Percentiles rank a stretch among this genome's conserved stretches.
Conservation (phyloP, 2,888 invertebrate genomes). For the Mimumesa dahlbomi region DNA sequence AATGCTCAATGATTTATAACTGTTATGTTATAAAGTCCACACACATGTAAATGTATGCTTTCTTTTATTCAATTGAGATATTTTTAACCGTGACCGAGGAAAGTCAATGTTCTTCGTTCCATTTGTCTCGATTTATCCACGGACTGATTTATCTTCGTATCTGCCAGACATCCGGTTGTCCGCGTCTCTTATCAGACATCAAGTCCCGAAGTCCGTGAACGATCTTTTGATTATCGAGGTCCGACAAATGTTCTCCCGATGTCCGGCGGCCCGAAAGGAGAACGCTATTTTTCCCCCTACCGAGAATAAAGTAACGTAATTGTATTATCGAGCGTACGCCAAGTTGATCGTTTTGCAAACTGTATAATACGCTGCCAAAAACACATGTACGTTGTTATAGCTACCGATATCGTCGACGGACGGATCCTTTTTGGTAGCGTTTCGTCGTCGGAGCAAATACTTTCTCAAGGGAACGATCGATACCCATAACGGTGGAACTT, state of each 20-base stretch:
- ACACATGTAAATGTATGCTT: background rate
- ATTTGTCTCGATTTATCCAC: conserved; percentile 31
- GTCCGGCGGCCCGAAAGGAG: too few species aligned
- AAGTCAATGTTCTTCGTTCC: conserved; percentile 3
- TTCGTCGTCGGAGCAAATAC: too few species aligned
- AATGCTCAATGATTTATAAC: too few species aligned
- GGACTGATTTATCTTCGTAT: conserved; percentile 29
- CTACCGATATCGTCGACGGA: background rate
- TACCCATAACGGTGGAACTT: too few species aligned
- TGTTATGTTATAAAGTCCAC: too few species aligned
- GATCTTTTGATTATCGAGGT: conserved; percentile 8
- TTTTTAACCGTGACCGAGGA: conserved; percentile 25
- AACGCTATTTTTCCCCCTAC: background rate
- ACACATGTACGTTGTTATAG: background rate
- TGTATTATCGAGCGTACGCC: background rate
- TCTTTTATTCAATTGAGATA: conserved; percentile 16
- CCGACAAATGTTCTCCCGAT: background rate
- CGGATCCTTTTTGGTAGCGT: too few species aligned
- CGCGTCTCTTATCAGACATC: conserved; percentile 33
- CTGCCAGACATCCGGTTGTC: conserved; percentile 47
- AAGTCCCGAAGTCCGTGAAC: conserved; percentile 22
- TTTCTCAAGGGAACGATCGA: too few species aligned
- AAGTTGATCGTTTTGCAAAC: background rate
- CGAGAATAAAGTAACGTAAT: background rate
- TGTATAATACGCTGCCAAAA: background rate